These are phyloP conservation scores for Ptychadena robeensis DNA, from an alignment of 2,797 vertebrate species.

Conservation along the genomic window DNA sequence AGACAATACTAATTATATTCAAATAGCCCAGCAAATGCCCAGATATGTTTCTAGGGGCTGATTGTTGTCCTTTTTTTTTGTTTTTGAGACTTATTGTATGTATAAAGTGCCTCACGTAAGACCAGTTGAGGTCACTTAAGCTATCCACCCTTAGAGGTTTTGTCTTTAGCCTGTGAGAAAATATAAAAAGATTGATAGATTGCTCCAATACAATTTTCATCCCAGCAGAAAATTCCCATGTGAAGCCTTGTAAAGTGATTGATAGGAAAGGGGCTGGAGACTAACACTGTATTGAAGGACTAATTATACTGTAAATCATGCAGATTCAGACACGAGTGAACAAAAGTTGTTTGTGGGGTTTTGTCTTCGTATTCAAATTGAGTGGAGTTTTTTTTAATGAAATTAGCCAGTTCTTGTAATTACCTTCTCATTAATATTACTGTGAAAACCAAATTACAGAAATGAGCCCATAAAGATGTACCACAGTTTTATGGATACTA, in stretches of 20 bases:
- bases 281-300: slow-evolving; percentile 63
- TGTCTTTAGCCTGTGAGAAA: slow-evolving; percentile 34
- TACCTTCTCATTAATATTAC: slow-evolving; percentile 60
- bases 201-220: slow-evolving; percentile 64
- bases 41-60: neutral
- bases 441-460: slow-evolving; percentile 69
- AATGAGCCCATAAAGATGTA: slow-evolving; percentile 69
- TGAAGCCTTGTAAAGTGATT: slow-evolving; percentile 70
- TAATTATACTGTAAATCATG: slow-evolving; percentile 85
- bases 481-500: slow-evolving; percentile 67
- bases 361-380: slow-evolving; percentile 71
- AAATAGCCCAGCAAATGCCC: neutral
- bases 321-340: slow-evolving; percentile 68
- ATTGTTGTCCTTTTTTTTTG: neutral
- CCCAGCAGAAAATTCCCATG: slow-evolving; percentile 57
- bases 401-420: slow-evolving; percentile 66
- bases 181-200: slow-evolving; percentile 39
- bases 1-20: neutral
- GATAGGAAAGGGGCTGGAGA: slow-evolving; percentile 71
- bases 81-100: neutral
- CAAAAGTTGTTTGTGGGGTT: slow-evolving; percentile 71
- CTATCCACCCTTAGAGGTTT: neutral
- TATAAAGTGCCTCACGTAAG: neutral
- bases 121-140: neutral
- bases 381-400: slow-evolving; percentile 64